A percentile compares a stretch with the other conserved stretches of the same genome.
phyloP scores from a whole-genome alignment of 1,140 invertebrate genomes.

The Nasonia vitripennis region DNA sequence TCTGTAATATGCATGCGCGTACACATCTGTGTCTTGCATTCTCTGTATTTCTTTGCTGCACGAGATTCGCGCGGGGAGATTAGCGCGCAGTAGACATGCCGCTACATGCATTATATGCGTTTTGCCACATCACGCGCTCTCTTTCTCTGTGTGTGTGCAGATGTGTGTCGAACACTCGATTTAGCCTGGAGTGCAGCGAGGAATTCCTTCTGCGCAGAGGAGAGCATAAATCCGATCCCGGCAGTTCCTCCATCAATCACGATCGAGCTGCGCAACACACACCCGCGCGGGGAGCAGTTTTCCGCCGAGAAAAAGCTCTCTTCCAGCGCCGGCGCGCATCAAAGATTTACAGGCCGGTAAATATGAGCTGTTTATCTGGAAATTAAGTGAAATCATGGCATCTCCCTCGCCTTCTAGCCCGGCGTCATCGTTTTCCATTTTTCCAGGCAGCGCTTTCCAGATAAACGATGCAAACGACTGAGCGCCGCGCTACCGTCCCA shows the following conservation, averaged over 20 bases:
- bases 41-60: neutral
- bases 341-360: neutral
- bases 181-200: neutral
- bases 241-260: slow-evolving; percentile 5
- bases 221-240: slow-evolving; percentile 1
- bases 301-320: neutral
- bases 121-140: too few species aligned
- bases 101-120: too few species aligned
- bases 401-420: neutral
- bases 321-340: neutral
- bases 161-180: neutral
- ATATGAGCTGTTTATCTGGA: slow-evolving; percentile 18
- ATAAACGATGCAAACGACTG: slow-evolving; percentile 24
- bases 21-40: neutral
- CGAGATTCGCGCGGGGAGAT: neutral
- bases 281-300: neutral
- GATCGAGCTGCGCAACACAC: neutral
- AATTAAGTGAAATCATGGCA: slow-evolving; percentile 20
- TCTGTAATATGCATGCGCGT: neutral
- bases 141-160: too few species aligned
- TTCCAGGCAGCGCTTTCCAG: neutral
- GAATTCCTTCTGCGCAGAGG: neutral
- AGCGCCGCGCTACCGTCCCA: neutral
- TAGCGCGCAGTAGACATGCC: neutral
- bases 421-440: neutral